These are phyloP conservation scores for Drosophila dunni DNA, from an alignment of 1,140 invertebrate genomes.

Conservation along the genomic window DNA sequence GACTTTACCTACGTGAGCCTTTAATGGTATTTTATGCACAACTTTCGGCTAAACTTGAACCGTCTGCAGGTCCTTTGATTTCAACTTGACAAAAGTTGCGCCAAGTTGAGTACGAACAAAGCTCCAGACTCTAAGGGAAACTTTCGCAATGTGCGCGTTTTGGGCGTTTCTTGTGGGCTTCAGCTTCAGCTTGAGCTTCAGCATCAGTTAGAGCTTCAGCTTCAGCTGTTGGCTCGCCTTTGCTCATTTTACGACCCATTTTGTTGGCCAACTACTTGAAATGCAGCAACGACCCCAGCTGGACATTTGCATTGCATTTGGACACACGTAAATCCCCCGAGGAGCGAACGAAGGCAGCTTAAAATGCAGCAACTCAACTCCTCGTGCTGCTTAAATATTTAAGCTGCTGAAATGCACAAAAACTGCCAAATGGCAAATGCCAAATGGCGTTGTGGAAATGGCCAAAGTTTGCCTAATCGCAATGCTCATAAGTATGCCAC, in stretches of 20 bases:
- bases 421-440: constrained; percentile 15
- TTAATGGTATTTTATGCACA: constrained; percentile 74
- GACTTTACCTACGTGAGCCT: constrained; percentile 78
- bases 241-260: constrained; percentile 29
- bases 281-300: constrained; percentile 60
- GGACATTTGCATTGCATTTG: constrained; percentile 78
- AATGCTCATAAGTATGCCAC: constrained; percentile 49
- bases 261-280: constrained; percentile 64
- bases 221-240: background rate
- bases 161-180: constrained; percentile 26
- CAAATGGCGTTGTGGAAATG: constrained; percentile 1
- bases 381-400: constrained; percentile 67
- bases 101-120: constrained; percentile 55
- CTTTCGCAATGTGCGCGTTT: constrained; percentile 23
- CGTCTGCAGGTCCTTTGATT: constrained; percentile 65
- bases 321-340: constrained; percentile 66
- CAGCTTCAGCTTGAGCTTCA: background rate
- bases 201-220: background rate
- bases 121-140: constrained; percentile 7
- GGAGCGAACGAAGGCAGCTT: background rate
- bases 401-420: constrained; percentile 57
- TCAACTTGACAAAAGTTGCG: constrained; percentile 73
- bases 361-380: constrained; percentile 32
- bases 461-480: constrained; percentile 64
- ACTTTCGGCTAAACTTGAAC: constrained; percentile 61